Base-by-base conservation (phyloP, 2,888 invertebrate genomes). In the Apantesis nais region DNA sequence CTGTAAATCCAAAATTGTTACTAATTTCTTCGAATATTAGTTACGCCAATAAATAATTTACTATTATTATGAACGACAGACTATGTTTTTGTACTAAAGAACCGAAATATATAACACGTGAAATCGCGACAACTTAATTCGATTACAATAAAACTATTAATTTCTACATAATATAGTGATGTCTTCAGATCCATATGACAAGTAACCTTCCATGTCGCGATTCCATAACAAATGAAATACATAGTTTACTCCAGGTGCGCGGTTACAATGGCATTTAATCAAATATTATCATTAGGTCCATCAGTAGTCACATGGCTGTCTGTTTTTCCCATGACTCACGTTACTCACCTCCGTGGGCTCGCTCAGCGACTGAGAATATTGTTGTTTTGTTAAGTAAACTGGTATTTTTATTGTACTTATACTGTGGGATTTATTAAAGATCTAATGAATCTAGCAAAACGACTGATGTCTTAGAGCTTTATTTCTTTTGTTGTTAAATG, bases 271-370 rank as follows among this genome's bases (percentile, higher is more conserved):
- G 69, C 70, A n/a, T 73, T 71, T 60, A 37, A 64, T 71, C 68
- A 75, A 81, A 80, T 82, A 75, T 82, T 81, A 82, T 81, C 73
- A 82, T 78, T 69, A 58, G 29, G 19, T 39, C 11, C 66, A 58
- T 39, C 58, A 22, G 25, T 58, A 39, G 58, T 67, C 39, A 58
- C 25, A 55, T 34, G 11, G 39, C 22, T 31, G 60, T 8, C 3
- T 52, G 11, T 61, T 72, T 72, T 75, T 37, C 62, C 71, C 67
- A 68, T 79, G 77, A 79, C 25, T 72, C 81, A 79, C 44, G 55
- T 55, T 41, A 62, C 52, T 65, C 61, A 68, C 25, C 62, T 62
- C 25, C 16, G 19, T 63, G 25, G 44, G 25, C 16, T 29, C 29
- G 58, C 29, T 58, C 1, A 29, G 14, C 58, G 16, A 29, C 58